A percentile compares a stretch with the other conserved stretches of the same genome.
These are phyloP conservation scores for Paramisgurnus dabryanus DNA, from an alignment of 2,113 vertebrate genomes.

Conservation along the genomic window DNA sequence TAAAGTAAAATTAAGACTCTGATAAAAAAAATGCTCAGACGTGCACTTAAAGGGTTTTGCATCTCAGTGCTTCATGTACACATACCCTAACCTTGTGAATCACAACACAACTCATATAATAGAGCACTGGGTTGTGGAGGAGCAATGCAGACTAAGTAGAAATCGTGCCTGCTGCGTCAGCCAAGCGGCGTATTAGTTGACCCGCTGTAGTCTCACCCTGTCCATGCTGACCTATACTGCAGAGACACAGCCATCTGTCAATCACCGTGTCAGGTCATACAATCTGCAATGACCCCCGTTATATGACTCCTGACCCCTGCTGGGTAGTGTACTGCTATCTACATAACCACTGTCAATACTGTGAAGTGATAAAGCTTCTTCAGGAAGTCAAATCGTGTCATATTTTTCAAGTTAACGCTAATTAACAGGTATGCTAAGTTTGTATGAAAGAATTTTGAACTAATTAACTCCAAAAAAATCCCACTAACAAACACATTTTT, in stretches of 20 bases:
- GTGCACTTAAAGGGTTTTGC: no score
- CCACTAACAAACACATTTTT: background rate
- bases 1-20: no score
- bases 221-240: constrained; percentile 18
- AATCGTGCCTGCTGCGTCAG: constrained; percentile 20
- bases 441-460: no score
- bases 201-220: background rate
- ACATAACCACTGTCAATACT: constrained; percentile 36
- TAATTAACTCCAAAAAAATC: background rate
- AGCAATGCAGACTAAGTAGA: constrained; percentile 16
- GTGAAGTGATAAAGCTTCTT: constrained; percentile 4
- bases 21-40: no score
- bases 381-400: constrained; percentile 1
- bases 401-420: background rate
- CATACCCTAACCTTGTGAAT: background rate
- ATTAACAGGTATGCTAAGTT: no score
- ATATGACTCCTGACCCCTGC: constrained; percentile 50
- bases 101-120: background rate
- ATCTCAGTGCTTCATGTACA: no score
- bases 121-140: background rate
- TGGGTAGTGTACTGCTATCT: constrained; percentile 21
- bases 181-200: constrained; percentile 24
- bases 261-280: constrained; percentile 30
- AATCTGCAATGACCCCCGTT: constrained; percentile 15
- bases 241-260: constrained; percentile 40